A percentile compares a stretch with the other conserved stretches of the same genome.
These are phyloP conservation scores for Cryptosula pallasiana DNA, from an alignment of 2,888 invertebrate genomes.

Conservation along the genomic window DNA sequence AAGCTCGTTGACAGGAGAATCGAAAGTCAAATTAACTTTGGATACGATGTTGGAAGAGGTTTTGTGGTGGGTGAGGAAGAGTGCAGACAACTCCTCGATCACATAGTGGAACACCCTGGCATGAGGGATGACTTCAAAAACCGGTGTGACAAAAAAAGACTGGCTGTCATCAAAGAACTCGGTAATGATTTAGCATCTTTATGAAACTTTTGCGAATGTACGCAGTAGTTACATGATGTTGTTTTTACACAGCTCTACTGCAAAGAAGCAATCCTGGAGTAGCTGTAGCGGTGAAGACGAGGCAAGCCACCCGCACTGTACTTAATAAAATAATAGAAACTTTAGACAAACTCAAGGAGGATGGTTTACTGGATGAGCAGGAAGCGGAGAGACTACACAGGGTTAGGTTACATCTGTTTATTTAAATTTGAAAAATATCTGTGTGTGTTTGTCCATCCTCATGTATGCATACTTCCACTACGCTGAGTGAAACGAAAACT, in stretches of 20 bases:
- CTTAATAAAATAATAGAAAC: slow-evolving; percentile 61
- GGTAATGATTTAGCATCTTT: too few species aligned
- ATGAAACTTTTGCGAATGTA: too few species aligned
- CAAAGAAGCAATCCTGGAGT: slow-evolving; percentile 50
- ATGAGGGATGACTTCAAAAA: slow-evolving; percentile 43
- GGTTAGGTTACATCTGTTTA: too few species aligned
- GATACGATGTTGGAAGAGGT: slow-evolving; percentile 64
- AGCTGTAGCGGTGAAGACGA: slow-evolving; percentile 63
- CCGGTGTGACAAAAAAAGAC: slow-evolving; percentile 34
- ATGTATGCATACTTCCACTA: too few species aligned
- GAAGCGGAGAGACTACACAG: slow-evolving; percentile 58
- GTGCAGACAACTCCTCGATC: slow-evolving; percentile 58
- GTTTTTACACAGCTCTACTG: slow-evolving; percentile 31
- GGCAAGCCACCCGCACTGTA: slow-evolving; percentile 62
- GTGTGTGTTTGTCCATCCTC: too few species aligned
- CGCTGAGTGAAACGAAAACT: too few species aligned
- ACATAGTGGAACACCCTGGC: slow-evolving; percentile 53
- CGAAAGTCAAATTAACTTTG: slow-evolving; percentile 60
- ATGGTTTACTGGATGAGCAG: slow-evolving; percentile 61
- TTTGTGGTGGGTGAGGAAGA: slow-evolving; percentile 63
- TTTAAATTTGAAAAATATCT: too few species aligned
- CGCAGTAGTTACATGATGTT: too few species aligned
- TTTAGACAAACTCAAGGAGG: slow-evolving; percentile 59
- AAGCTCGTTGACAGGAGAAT: slow-evolving; percentile 59
- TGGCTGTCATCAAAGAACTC: slow-evolving; percentile 44